A percentile compares a stretch with the other conserved stretches of the same genome.
phyloP scores from a whole-genome alignment of 2,797 vertebrate species.

The Mycteria americana region DNA sequence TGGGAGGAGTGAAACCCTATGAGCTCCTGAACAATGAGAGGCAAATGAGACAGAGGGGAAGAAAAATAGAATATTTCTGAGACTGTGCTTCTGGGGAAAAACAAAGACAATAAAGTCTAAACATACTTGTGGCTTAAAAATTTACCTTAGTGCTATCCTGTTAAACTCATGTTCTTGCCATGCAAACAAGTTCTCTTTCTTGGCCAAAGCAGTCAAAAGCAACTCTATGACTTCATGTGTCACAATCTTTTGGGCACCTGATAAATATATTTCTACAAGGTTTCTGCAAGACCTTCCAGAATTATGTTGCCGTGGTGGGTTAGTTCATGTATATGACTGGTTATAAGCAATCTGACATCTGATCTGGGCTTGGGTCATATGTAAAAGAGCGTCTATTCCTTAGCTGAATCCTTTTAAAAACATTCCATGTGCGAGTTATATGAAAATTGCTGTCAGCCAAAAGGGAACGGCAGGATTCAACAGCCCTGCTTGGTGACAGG shows the following conservation, averaged over 20 bases:
- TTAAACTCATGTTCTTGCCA: neutral
- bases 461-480: neutral
- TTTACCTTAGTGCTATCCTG: neutral
- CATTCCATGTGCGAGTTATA: neutral
- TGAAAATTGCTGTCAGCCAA: neutral
- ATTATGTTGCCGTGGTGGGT: neutral
- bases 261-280: neutral
- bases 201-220: neutral
- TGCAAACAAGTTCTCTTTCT: neutral
- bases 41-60: slow-evolving; percentile 5
- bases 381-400: neutral
- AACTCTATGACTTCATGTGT: neutral
- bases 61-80: slow-evolving; percentile 14
- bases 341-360: neutral
- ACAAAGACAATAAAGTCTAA: neutral
- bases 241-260: neutral
- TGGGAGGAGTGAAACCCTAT: slow-evolving; percentile 44
- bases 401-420: slow-evolving; percentile 47
- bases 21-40: slow-evolving; percentile 30
- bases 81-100: neutral
- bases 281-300: neutral
- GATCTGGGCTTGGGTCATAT: neutral
- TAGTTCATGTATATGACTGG: neutral
- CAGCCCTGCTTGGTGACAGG: neutral
- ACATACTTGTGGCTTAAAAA: neutral